Conservation (phyloP, 2,797 vertebrate genomes). For the Pitangus sulphuratus region DNA sequence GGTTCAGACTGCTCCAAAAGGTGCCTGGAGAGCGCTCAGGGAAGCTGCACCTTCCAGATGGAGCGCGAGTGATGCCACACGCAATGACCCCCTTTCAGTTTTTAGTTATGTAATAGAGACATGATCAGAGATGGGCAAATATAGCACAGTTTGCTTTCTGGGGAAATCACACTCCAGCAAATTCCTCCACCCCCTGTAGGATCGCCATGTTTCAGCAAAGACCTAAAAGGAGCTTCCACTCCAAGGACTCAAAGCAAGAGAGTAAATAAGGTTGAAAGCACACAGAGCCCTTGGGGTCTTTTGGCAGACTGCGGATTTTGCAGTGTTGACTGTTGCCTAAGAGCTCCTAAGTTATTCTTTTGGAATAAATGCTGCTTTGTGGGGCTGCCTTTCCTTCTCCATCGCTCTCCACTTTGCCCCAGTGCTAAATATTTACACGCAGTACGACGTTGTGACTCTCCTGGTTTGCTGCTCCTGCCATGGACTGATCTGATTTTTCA, state of each 20-base stretch:
- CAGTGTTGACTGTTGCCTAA: conserved; percentile 55
- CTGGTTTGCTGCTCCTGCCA: background rate
- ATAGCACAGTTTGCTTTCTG: background rate
- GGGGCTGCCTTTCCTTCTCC: background rate
- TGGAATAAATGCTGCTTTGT: background rate
- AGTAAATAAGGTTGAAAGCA: conserved; percentile 61
- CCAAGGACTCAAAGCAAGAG: conserved; percentile 8
- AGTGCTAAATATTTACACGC: background rate
- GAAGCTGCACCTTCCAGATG: background rate
- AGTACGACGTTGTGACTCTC: background rate
- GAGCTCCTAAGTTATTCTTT: conserved; percentile 46
- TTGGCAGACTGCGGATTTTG: conserved; percentile 39
- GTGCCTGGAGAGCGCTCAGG: background rate
- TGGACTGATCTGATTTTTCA: background rate
- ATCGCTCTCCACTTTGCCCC: background rate
- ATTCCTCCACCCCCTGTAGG: background rate
- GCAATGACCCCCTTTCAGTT: background rate
- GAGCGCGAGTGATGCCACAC: background rate
- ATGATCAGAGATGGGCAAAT: background rate
- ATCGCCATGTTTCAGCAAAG: background rate
- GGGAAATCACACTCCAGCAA: conserved; percentile 9
- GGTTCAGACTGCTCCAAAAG: background rate
- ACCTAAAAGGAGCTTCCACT: conserved; percentile 34
- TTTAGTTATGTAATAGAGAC: background rate
- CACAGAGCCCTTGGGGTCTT: conserved; percentile 12